phyloP scores from a whole-genome alignment of 37 sponge, comb jelly and placozoan genomes.

The Halichondria panicea region DNA sequence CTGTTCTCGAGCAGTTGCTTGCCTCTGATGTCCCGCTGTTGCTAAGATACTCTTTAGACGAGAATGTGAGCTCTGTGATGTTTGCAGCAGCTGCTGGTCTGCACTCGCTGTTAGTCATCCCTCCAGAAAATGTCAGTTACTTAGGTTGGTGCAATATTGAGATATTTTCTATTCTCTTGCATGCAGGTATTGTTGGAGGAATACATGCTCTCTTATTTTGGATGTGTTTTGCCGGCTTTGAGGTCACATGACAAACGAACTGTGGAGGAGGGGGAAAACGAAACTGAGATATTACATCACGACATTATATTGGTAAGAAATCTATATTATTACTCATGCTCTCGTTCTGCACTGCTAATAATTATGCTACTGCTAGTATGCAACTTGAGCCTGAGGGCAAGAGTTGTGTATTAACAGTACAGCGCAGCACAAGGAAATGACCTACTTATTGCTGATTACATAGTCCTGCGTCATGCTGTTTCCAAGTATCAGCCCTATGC shows the following conservation, averaged over 20 bases:
- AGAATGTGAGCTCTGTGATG: constrained; percentile 34
- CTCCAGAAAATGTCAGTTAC: constrained; percentile 53
- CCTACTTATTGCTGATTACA: too few relatives aligned
- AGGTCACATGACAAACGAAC: constrained; percentile 12
- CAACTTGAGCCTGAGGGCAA: too few relatives aligned
- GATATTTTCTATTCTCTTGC: neutral
- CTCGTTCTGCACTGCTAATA: too few relatives aligned
- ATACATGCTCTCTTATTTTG: constrained; percentile 21
- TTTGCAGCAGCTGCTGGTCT: constrained; percentile 45
- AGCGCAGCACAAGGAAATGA: too few relatives aligned
- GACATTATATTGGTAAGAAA: constrained; percentile 72
- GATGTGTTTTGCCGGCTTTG: constrained; percentile 29
- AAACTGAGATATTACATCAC: constrained; percentile 40
- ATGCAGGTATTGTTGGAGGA: constrained; percentile 34
- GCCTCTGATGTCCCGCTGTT: constrained; percentile 67
- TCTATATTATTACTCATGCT: too few relatives aligned
- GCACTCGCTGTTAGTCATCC: constrained; percentile 55
- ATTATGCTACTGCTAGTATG: too few relatives aligned
- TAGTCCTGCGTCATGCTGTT: too few relatives aligned
- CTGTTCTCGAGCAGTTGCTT: constrained; percentile 37
- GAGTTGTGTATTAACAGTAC: too few relatives aligned
- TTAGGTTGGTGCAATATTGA: neutral
- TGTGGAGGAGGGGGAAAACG: constrained; percentile 47
- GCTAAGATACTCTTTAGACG: constrained; percentile 80
- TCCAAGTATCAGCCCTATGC: too few relatives aligned